Base-by-base conservation (phyloP, 1,140 invertebrate genomes). In the Chelonus insularis region DNA sequence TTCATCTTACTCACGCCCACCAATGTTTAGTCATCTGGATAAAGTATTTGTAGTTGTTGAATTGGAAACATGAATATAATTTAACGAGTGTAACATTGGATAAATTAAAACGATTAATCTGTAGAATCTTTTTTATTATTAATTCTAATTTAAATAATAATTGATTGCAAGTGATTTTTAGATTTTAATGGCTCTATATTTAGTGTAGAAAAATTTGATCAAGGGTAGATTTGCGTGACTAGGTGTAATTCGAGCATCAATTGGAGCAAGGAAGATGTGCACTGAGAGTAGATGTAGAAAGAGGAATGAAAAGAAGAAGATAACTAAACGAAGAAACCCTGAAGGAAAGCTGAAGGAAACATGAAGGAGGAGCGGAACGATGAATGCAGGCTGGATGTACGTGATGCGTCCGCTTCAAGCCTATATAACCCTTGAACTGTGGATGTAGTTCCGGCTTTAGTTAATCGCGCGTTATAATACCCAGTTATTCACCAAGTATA, bases 401-500 rank as follows among this genome's bases (percentile, higher is more conserved):
- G 45, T 59, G 45, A 59, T 59, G 47, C 47, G 47, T 39, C 47
- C 45, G 47, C 39, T 54, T 16, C 25, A 56, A 45, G 68, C 63
- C 62, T 58, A 60, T 64, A 65, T 43, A 65, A 67, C 69, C 64
- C 62, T 65, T 64, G 63, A 66, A 66, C 60, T 61, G 58, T 61
- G 23, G 14, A 18, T 52, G 36, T 54, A 67, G 64, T 71, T 68
- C 62, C 54, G 66, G 62, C 64, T 70, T 65, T 62, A 57, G 52
- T 62, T 72, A 70, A 70, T 72, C 67, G 51, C 32, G 29, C 52
- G 20, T 66, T 62, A 61, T 64, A 64, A 64, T 64, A 45, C 52
- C 60, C 45, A 36, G 55, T 51, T 68, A 63, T 68, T 65, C 59
- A 43, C 47, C 58, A 41, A 60, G 20, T 29, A 37, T 16, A 20